These are phyloP conservation scores for Eremobia ochroleuca DNA, from an alignment of 2,888 invertebrate species.

Conservation along the genomic window DNA sequence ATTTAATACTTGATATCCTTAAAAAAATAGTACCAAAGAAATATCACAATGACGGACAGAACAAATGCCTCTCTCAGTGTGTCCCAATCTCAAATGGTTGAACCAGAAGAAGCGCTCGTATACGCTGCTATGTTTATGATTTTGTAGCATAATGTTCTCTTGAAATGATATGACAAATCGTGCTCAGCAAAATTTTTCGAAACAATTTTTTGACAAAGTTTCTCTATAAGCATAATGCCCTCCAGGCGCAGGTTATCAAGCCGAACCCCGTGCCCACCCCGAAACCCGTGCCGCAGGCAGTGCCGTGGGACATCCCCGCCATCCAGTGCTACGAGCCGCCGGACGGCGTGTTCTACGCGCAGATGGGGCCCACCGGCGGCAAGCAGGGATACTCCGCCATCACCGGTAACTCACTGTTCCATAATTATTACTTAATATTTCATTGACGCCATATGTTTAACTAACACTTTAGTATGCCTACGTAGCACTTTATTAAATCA, in stretches of 20 bases:
- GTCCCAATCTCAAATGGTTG: background rate
- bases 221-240: background rate
- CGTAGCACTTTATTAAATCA: background rate
- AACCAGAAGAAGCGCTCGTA: too few relatives aligned
- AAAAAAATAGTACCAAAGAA: background rate
- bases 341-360: constrained; percentile 97
- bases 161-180: background rate
- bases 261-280: constrained; percentile 91
- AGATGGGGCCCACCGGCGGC: constrained; percentile 98
- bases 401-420: constrained; percentile 91
- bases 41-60: background rate
- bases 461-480: background rate
- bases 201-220: background rate
- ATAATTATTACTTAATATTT: background rate
- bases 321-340: constrained; percentile 97
- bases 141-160: background rate
- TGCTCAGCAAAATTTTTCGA: background rate
- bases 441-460: background rate
- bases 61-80: background rate
- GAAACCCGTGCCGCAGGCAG: constrained; percentile 91
- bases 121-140: background rate
- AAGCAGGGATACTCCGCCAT: constrained; percentile 97
- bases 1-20: background rate
- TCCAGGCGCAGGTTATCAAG: constrained; percentile 69
- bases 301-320: constrained; percentile 96